Conservation (phyloP, 2,797 vertebrate genomes). For the Lagorchestes hirsutus region DNA sequence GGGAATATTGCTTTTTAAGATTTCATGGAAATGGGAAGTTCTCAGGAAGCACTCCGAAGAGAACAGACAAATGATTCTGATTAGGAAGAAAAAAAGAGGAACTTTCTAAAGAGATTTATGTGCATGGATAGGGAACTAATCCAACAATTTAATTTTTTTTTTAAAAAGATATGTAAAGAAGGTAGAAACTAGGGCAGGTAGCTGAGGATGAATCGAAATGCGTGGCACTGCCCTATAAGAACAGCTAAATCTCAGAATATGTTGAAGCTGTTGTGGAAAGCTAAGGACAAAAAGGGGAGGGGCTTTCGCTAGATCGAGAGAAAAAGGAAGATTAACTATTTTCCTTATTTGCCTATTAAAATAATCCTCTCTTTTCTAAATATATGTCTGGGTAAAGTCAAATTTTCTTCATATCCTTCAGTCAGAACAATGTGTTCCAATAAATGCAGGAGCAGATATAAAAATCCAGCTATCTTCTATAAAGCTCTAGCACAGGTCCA, state of each 20-base stretch:
- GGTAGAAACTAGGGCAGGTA: background rate
- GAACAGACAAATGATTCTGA: background rate
- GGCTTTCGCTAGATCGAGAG: background rate
- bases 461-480: background rate
- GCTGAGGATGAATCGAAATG: background rate
- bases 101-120: background rate
- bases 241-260: background rate
- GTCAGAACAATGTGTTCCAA: background rate
- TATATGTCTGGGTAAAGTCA: background rate
- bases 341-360: background rate
- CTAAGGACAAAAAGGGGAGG: background rate
- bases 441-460: background rate
- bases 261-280: background rate
- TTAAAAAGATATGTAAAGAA: background rate
- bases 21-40: background rate
- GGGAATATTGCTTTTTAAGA: background rate
- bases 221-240: background rate
- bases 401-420: background rate
- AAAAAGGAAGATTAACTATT: background rate
- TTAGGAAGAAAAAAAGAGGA: background rate
- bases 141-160: background rate
- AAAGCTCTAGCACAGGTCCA: background rate
- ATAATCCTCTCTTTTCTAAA: background rate
- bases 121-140: background rate
- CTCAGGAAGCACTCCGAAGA: background rate